Base-by-base conservation (phyloP, 1,140 invertebrate genomes). In the Holotrichia oblita region DNA sequence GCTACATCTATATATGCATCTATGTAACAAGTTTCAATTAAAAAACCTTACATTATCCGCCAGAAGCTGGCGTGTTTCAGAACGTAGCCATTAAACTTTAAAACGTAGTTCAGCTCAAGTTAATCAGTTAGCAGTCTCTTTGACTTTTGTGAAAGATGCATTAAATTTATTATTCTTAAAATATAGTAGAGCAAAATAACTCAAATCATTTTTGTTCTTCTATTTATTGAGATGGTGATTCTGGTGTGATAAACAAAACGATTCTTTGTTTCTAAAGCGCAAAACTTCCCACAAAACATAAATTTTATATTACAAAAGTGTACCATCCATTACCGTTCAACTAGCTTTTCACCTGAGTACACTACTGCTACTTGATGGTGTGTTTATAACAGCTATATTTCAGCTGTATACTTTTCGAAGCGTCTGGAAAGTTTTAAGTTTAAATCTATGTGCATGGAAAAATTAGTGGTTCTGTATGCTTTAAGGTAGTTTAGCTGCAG, bases 1-100 rank as follows among this genome's bases (percentile, higher is more conserved):
- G n/a, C 44, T n/a, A n/a, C n/a, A n/a, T n/a, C n/a, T n/a, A n/a
- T n/a, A n/a, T n/a, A n/a, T n/a, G n/a, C n/a, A n/a, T n/a, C 12
- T 48, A n/a, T n/a, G 44, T 48, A 48, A 48, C n/a, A 48, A 48
- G 44, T 48, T 48, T n/a, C 44, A 48, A 48, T 48, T 48, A 48
- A 48, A 48, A 48, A 48, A n/a, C n/a, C 44, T 10, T 48, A 48
- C n/a, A 4, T 12, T 12, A 48, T 48, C 44, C n/a, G 12, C 44
- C 44, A 12, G 12, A 48, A 48, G 44, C n/a, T n/a, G n/a, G n/a
- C n/a, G n/a, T n/a, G n/a, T n/a, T n/a, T n/a, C n/a, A n/a, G n/a
- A 48, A 10, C n/a, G 3, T 14, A 48, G n/a, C 44, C n/a, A 48
- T 48, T 48, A 48, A 48, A 48, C 12, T n/a, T 48, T 48, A 48